Base-by-base conservation (phyloP, 2,797 vertebrate species). In the Pangasius mekongensis region DNA sequence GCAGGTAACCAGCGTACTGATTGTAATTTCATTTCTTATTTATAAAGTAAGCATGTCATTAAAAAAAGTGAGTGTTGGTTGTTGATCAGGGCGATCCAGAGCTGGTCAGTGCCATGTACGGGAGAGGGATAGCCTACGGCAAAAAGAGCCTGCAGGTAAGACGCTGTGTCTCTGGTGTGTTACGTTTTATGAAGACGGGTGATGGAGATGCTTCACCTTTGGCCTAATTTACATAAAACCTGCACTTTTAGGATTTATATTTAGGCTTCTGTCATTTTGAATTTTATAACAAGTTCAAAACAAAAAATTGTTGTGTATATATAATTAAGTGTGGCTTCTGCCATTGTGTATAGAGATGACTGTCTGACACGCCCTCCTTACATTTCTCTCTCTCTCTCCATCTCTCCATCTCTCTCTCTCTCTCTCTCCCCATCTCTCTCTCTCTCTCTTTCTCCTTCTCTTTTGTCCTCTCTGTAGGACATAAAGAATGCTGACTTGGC, bases 401-500 rank as follows among this genome's bases (percentile, higher is more conserved):
- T 60, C 58, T 8, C 58, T 60, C 52, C 6, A 20, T 58, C 54
- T 56, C 16, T 4, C 16, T 18, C 6, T 60, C 56, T 6, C 56
- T 22, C 58, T 30, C n/a, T 20, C 56, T 58, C 54, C n/a, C n/a
- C n/a, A n/a, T n/a, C 56, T 58, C 56, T 20, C 56, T 58, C 54
- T 56, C 54, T 3, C 54, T 56, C 20, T 58, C 56, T 6, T 20
- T 20, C 56, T 30, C n/a, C 0, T 30, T 62, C n/a, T 18, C 66
- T 52, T 58, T 84, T 66, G 58, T 6, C 52, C 47, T 0, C 20
- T 87, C 33, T 83, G 13, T 84, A 33, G 98, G 98, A 99, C 91
- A 97, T 98, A 92, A 99, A 99, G 93, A 99, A 99, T 86, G 97
- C 98, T 91, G 98, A 99, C 91, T 94, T 99, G 94, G 98, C 98